Evolutionary conservation across 2,797 vertebrate genomes (phyloP).

Genomic region (Tokudaia tokunoshimensis): DNA sequence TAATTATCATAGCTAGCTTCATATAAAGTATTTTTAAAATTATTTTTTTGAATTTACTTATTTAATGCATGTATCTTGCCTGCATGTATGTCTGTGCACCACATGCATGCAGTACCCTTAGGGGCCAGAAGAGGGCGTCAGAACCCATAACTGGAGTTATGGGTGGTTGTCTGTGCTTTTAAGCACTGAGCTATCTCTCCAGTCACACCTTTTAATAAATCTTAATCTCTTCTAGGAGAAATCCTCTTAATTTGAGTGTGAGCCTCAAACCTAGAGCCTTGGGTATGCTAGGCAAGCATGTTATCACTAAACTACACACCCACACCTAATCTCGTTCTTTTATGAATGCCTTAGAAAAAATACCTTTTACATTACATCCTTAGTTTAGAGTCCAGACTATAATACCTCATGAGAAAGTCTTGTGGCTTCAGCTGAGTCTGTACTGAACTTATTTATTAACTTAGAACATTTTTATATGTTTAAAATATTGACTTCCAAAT

Average conservation of each 20-base stretch:
- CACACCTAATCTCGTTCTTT: neutral
- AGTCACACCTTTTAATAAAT: neutral
- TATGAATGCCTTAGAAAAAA: neutral
- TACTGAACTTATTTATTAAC: neutral
- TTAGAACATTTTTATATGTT: conserved; percentile 12
- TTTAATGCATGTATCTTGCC: neutral
- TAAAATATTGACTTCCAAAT: conserved; percentile 31
- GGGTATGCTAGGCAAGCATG: neutral
- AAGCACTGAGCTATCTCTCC: neutral
- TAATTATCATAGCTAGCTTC: neutral
- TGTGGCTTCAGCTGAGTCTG: neutral
- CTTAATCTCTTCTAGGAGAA: conserved; percentile 17
- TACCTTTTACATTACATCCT: neutral
- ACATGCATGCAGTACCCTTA: neutral
- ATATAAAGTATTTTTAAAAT: neutral
- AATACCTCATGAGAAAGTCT: neutral
- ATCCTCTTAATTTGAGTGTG: neutral
- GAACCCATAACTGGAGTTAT: neutral
- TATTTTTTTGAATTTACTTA: neutral
- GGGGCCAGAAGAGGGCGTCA: neutral
- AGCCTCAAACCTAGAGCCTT: neutral
- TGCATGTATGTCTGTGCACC: neutral
- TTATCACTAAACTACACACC: neutral
- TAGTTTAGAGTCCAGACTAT: neutral
- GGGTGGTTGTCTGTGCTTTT: neutral